Evolutionary conservation across 2,797 vertebrate species (phyloP).

Genomic region (Gymnopithys bicolor): DNA sequence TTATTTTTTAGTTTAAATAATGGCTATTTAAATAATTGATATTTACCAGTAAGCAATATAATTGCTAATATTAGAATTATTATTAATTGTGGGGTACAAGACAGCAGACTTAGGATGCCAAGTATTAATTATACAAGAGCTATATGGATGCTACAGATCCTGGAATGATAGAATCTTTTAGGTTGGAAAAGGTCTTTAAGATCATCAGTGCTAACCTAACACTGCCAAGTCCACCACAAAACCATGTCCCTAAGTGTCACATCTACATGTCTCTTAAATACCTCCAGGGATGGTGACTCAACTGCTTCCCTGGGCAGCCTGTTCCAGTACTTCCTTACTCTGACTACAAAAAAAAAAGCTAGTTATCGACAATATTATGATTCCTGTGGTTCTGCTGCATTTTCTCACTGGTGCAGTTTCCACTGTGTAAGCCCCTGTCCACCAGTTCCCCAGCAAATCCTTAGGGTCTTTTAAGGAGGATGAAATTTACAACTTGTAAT

Average conservation of each 20-base stretch:
- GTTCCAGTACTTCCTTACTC: neutral
- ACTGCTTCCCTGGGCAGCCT: neutral
- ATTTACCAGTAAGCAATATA: neutral
- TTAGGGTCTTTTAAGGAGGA: neutral
- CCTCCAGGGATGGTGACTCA: neutral
- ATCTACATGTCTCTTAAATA: neutral
- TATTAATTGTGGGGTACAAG: neutral
- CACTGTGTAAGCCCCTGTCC: neutral
- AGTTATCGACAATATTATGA: neutral
- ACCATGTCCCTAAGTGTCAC: neutral
- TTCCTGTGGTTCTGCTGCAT: neutral
- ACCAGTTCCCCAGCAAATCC: neutral
- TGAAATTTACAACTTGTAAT: neutral
- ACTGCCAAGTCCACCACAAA: neutral
- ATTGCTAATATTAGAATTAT: neutral
- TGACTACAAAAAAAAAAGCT: neutral
- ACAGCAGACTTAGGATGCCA: neutral
- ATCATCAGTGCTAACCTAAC: neutral
- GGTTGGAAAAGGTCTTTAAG: neutral
- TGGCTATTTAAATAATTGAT: neutral
- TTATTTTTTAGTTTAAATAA: neutral
- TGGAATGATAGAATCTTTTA: neutral
- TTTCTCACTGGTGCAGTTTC: neutral
- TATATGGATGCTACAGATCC: neutral
- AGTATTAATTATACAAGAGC: neutral